phyloP scores from a whole-genome alignment of 1,140 invertebrate species.

The Caenorhabditis briggsae region DNA sequence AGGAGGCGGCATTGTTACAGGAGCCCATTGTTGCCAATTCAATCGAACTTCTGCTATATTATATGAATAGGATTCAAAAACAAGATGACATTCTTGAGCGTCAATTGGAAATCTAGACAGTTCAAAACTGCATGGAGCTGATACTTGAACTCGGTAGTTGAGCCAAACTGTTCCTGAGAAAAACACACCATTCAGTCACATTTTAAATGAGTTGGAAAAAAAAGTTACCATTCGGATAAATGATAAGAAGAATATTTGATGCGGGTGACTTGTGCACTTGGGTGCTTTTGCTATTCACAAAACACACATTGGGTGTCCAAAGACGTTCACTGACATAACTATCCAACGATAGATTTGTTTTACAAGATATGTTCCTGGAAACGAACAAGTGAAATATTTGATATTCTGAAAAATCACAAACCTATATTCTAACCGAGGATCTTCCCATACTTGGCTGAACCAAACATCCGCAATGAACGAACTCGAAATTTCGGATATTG shows the following conservation, averaged over 20 bases:
- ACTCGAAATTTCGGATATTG: conserved; percentile 77
- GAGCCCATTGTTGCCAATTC: conserved; percentile 74
- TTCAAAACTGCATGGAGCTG: conserved; percentile 75
- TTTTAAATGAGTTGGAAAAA: not conserved
- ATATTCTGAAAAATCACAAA: not conserved
- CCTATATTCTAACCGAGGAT: conserved; percentile 73
- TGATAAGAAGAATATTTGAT: conserved; percentile 75
- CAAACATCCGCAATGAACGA: conserved; percentile 78
- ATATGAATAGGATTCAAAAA: conserved; percentile 69
- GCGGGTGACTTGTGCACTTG: conserved; percentile 74
- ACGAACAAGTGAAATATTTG: not conserved
- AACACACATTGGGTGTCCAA: conserved; percentile 76
- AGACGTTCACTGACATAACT: conserved; percentile 73
- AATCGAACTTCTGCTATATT: conserved; percentile 70
- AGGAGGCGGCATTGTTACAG: conserved; percentile 74
- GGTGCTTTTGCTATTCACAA: conserved; percentile 75
- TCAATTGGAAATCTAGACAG: conserved; percentile 74
- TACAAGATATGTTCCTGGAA: conserved; percentile 73
- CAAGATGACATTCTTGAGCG: conserved; percentile 68
- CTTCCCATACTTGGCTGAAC: conserved; percentile 77
- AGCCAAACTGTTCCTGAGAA: conserved; percentile 74
- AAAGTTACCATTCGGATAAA: conserved; percentile 75
- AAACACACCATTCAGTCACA: not conserved
- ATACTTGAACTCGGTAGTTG: conserved; percentile 76
- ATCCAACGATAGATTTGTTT: conserved; percentile 76